Base-by-base conservation (phyloP, 2,113 vertebrate genomes). In the Pyxicephalus adspersus region DNA sequence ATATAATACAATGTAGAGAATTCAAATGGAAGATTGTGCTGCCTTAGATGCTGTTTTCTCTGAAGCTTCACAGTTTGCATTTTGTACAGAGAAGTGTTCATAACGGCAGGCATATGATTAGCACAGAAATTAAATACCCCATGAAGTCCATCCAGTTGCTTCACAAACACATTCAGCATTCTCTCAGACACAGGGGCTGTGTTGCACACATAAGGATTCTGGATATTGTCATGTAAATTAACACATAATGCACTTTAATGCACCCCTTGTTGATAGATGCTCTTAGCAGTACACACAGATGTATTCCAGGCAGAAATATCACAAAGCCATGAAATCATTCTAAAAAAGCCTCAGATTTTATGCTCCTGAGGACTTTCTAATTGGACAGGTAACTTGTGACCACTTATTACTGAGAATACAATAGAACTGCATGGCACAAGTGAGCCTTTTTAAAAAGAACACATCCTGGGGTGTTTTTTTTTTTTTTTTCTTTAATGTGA, bases 51-150 rank as follows among this genome's bases (percentile, higher is more conserved):
- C 23, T 79, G 60, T 70, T 79, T 78, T 60, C 54, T 58, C 64
- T 70, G 11, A 65, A 77, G 38, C 26, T 25, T 9, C 50, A 52
- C 75, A 29, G n/a, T 65, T 64, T 76, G 54, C 18, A 45, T 60
- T 79, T 38, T 60, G 19, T 55, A 50, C 20, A 17, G 19, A 60
- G 58, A 52, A 57, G 29, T 54, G 45, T 38, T 26, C 65, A 50
- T 79, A 70, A 26, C 52, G 16, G n/a, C 58, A 38, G 68, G 64
- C 64, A 67, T 67, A 45, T 63, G 77, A 79, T 68, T 70, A 70
- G 52, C 50, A 7, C 54, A 45, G 64, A 79, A 70, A 79, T 79
- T 68, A 79, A 60, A 70, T 70, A 50, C 55, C 57, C 54, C 55
- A 70, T 50, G 65, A 25, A 60, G 65, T 60, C 77, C 64, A 50